Evolutionary conservation across 2,888 invertebrate genomes (phyloP), one percentile per base, ranked within the genome.

Genomic region (Physocephala rufipes): DNA sequence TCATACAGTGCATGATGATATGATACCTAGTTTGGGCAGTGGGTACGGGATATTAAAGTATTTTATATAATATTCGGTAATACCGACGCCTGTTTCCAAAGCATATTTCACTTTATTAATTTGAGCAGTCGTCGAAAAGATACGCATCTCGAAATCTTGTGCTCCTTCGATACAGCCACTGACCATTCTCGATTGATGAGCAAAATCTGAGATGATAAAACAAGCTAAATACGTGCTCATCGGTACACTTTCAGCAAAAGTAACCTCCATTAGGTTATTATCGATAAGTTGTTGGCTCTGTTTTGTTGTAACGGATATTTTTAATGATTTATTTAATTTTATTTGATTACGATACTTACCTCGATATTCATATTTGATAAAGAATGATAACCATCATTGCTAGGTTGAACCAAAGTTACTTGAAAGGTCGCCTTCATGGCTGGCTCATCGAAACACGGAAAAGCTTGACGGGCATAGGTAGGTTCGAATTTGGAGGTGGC

Each of bases 181-280:
- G 45, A 91, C 88, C 1, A 81, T 83, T 45, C 84, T 86, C 59
- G 87, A 84, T 67, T 88, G 87, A 67, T 83, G 84, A 30, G 88
- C 87, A 85, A 97, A 97, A 84, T 97, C 96, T 71, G 95, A 95
- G 2, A 97, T 91, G 62, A 96, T 95, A 82, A 97, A 94, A 80
- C 95, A 95, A 1, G 93, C 91, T 24, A 97, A 87, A 80, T 98
- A 98, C 0, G 96, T 96, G 2, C 97, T 96, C 97, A 98, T 97
- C 0, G 91, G 91, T 0, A 95, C 94, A 67, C 95, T 95, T 72
- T 90, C 90, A 43, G 91, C 88, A 84, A 97, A 98, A 13, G 87
- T 87, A 0, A 93, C 92, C 59, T 90, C 88, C n/a, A 90, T 90
- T 47, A 89, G 83, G 24, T 88, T 77, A 83, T 79, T 75, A n/a